Evolutionary conservation across 2,888 invertebrate species (phyloP), one percentile per base, ranked within the genome.

Genomic region (Caenorhabditis macrosperma): DNA sequence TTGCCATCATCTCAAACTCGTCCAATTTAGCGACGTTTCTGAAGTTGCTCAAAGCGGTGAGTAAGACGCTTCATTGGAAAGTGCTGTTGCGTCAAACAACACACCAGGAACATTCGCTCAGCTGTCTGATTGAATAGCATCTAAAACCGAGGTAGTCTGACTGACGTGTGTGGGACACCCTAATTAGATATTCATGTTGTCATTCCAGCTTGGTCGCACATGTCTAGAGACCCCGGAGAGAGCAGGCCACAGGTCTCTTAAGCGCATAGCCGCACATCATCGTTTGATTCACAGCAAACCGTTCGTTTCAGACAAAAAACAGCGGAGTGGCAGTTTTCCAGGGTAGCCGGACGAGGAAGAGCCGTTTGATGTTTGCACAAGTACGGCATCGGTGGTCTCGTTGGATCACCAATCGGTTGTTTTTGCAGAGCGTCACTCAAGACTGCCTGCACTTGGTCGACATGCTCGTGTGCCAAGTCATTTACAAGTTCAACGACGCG

Each of bases 401-500:
- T 63, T 33, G 57, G 35, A 57, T 52, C 50, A 61, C 35, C 48
- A 61, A 61, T 52, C 52, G 22, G 12, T 41, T 38, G 17, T 33
- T 61, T 68, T 67, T 78, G 46, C 76, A 80, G 76, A 75, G 80
- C 57, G 79, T 79, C 38, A 75, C 69, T 17, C 79, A 79, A 46
- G 80, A 80, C 30, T 64, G 67, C 60, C 61, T 80, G 22, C 75
- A 80, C 66, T 55, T 80, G 59, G 52, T 44, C 55, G 69, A 76
- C 44, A 71, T 80, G 80, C 64, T 80, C 17, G 69, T 71, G 30
- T 75, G 75, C 48, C 74, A 80, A 69, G 69, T 80, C 55, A 55
- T 75, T 50, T 80, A 76, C 69, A 80, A 80, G 71, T 67, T 80
- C 64, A 71, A 71, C 61, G 75, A 71, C 50, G 76, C 69, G 50